Evolutionary conservation across 2,113 vertebrate genomes (phyloP), one percentile per base, ranked within the genome.

Genomic region (Hippoglossus stenolepis): DNA sequence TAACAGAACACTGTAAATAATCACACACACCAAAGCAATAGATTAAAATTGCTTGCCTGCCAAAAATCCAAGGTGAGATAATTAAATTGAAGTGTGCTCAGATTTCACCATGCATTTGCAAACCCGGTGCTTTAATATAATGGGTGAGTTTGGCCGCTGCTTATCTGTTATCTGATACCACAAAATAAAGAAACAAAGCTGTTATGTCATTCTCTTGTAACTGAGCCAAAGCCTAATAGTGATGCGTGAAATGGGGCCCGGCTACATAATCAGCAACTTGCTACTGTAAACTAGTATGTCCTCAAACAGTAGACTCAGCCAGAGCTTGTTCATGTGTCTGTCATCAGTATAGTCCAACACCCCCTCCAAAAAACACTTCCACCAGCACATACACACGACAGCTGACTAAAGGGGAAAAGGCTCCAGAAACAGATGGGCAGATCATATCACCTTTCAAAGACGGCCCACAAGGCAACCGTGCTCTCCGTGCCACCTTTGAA

Each of bases 341-440:
- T 78, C 66, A 26, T 66, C 31, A 2, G 40, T 43, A 13, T n/a
- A 53, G 17, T 57, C 26, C 0, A 35, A 68, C 59, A 9, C 9
- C 26, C 38, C 3, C 13, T 6, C 31, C 10, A 23, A 70, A 66
- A n/a, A 10, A 38, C 15, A 23, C 5, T 35, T 53, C 43, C 49
- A 4, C 26, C 28, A 14, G n/a, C 43, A 62, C 65, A 45, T 13
- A 21, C 17, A 23, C 5, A 63, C 68, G 79, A 85, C 79, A 67
- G 72, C 81, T 86, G 87, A 85, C 63, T 76, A 18, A 10, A 77
- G 40, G 71, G 64, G 62, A 68, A 76, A 31, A 47, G 38, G 13
- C 13, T 38, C 15, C 43, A 59, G 65, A 66, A 68, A 67, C 66
- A 75, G 65, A 67, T 0, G 1, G 18, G 2, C n/a, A 38, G 67